phyloP scores from a whole-genome alignment of 2,888 invertebrate species.

The Scaptomyza reducta region DNA sequence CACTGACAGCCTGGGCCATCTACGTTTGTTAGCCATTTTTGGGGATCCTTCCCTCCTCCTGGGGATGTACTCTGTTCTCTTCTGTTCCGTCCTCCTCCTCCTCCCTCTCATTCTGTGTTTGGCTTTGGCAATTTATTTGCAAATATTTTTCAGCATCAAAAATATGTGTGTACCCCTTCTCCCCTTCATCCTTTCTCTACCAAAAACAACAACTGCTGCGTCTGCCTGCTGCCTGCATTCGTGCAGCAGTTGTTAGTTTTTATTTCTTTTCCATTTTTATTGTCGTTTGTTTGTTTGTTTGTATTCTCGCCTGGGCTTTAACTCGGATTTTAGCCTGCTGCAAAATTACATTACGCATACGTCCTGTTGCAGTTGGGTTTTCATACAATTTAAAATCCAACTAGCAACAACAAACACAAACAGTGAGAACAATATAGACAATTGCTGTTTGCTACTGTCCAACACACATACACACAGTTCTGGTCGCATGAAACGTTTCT shows the following conservation, averaged over 20 bases:
- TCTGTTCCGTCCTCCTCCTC: constrained; percentile 7
- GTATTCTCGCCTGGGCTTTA: constrained; percentile 49
- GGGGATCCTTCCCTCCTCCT: constrained; percentile 6
- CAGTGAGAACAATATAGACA: constrained; percentile 28
- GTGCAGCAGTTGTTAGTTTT: constrained; percentile 60
- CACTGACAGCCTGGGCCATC: constrained; percentile 70
- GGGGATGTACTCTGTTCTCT: constrained; percentile 5
- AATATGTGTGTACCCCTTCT: constrained; percentile 52
- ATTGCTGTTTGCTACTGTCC: constrained; percentile 23
- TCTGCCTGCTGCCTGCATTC: constrained; percentile 32
- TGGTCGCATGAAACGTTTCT: constrained; percentile 24
- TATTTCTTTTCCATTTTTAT: constrained; percentile 39
- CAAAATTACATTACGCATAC: constrained; percentile 53
- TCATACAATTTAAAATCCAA: constrained; percentile 47
- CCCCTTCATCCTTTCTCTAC: constrained; percentile 2
- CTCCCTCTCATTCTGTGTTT: constrained; percentile 13
- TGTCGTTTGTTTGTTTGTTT: constrained; percentile 30
- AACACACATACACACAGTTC: not conserved
- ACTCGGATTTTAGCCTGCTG: constrained; percentile 51
- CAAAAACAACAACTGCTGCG: not conserved
- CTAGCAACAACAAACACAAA: constrained; percentile 9
- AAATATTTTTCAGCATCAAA: constrained; percentile 75
- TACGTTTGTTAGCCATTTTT: constrained; percentile 57
- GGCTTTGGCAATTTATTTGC: constrained; percentile 67
- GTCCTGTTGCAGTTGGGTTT: constrained; percentile 39